phyloP scores from a whole-genome alignment of 1,140 invertebrate species.

The Parapsyche elsis region DNA sequence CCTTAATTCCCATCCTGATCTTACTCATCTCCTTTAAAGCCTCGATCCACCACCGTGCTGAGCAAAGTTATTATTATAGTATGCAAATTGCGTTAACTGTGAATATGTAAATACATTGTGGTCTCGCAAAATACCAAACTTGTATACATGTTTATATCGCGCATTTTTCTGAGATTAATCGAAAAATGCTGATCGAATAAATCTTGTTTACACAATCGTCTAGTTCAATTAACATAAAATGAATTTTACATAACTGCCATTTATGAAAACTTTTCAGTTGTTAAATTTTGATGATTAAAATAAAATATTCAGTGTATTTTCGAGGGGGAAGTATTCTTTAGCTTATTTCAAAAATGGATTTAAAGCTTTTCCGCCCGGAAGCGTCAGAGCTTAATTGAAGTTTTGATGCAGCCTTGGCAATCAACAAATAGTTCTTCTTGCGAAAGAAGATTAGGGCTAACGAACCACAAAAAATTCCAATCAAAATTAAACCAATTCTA shows the following conservation, averaged over 20 bases:
- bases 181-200: too few relatives aligned
- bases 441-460: too few relatives aligned
- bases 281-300: not conserved
- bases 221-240: too few relatives aligned
- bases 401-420: too few relatives aligned
- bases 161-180: too few relatives aligned
- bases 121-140: too few relatives aligned
- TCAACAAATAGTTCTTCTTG: too few relatives aligned
- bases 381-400: not conserved
- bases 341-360: slow-evolving; percentile 23
- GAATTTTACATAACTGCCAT: too few relatives aligned
- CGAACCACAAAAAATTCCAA: too few relatives aligned
- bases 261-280: not conserved
- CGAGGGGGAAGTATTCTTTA: not conserved
- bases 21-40: slow-evolving; percentile 4
- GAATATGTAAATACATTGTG: not conserved
- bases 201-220: too few relatives aligned
- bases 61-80: slow-evolving; percentile 8
- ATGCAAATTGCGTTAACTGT: slow-evolving; percentile 12
- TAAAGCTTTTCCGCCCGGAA: slow-evolving; percentile 4
- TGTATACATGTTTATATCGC: too few relatives aligned
- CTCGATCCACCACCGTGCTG: not conserved
- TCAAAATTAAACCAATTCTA: too few relatives aligned
- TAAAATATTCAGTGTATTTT: not conserved
- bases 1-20: slow-evolving; percentile 4